These are phyloP conservation scores for Nerophis lumbriciformis DNA, from an alignment of 2,113 vertebrate genomes.

Conservation along the genomic window DNA sequence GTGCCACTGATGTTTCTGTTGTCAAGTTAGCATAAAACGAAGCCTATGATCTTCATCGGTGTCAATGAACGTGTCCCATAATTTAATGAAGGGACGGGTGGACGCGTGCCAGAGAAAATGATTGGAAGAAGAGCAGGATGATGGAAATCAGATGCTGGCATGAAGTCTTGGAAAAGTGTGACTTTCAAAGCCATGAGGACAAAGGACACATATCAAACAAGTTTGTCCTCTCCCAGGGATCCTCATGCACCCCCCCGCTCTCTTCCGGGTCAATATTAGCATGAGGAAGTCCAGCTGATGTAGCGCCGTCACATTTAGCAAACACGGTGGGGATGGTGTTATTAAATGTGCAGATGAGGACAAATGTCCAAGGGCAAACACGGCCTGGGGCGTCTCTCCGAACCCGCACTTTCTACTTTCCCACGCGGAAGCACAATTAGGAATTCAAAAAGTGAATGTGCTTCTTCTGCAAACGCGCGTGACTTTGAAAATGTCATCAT, in stretches of 20 bases:
- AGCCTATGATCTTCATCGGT: too few relatives aligned
- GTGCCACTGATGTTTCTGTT: too few relatives aligned
- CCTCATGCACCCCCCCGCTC: constrained; percentile 32
- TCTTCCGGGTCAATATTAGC: constrained; percentile 62
- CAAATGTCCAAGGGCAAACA: constrained; percentile 57
- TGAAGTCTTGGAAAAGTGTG: constrained; percentile 32
- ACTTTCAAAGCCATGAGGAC: constrained; percentile 46
- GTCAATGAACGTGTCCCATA: too few relatives aligned
- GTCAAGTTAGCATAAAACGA: too few relatives aligned
- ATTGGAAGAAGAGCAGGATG: constrained; percentile 5
- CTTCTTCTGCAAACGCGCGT: constrained; percentile 31
- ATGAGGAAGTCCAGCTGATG: constrained; percentile 47
- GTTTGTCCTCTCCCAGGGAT: constrained; percentile 40
- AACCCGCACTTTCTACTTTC: constrained; percentile 18
- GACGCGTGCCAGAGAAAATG: not conserved
- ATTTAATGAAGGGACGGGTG: not conserved
- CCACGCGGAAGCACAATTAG: constrained; percentile 46
- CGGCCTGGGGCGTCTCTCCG: constrained; percentile 45
- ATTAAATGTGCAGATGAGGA: constrained; percentile 59
- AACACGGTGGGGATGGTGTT: constrained; percentile 53
- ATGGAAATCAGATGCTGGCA: constrained; percentile 45
- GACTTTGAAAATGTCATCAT: constrained; percentile 58
- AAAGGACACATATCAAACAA: constrained; percentile 49
- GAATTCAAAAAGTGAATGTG: constrained; percentile 53
- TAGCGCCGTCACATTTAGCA: constrained; percentile 53